Evolutionary conservation across 2,113 vertebrate species (phyloP).

Genomic region (Coreoperca whiteheadi): DNA sequence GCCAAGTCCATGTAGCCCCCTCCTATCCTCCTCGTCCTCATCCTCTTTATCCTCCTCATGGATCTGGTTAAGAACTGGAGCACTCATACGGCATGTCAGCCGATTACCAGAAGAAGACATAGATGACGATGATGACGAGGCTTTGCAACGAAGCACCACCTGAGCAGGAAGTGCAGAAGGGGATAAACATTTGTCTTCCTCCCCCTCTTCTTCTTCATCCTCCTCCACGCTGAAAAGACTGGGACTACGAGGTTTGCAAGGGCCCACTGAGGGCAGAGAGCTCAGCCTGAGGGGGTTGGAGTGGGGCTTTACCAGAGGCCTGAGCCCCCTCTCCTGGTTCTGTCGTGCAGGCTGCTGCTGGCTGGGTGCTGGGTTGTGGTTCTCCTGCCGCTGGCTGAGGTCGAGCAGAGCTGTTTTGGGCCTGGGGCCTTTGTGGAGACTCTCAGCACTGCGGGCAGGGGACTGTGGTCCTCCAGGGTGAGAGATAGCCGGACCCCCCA

Average conservation of each 20-base stretch:
- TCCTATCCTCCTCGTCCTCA: slow-evolving; percentile 63
- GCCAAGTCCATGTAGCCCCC: slow-evolving; percentile 53
- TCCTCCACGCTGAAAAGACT: slow-evolving; percentile 97
- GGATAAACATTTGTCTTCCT: slow-evolving; percentile 61
- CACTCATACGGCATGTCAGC: slow-evolving; percentile 94
- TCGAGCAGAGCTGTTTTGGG: slow-evolving; percentile 89
- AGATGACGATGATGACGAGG: slow-evolving; percentile 79
- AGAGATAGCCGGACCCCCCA: slow-evolving; percentile 91
- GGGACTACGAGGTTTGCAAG: slow-evolving; percentile 83
- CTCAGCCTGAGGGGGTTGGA: slow-evolving; percentile 73
- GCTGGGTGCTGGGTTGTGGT: slow-evolving; percentile 36
- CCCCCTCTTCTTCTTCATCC: slow-evolving; percentile 93
- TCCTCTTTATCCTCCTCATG: slow-evolving; percentile 96
- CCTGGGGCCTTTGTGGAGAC: slow-evolving; percentile 92
- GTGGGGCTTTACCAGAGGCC: slow-evolving; percentile 72
- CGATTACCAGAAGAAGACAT: slow-evolving; percentile 90
- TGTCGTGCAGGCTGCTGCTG: slow-evolving; percentile 80
- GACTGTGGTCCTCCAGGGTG: slow-evolving; percentile 91
- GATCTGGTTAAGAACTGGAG: slow-evolving; percentile 97
- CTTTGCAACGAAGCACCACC: slow-evolving; percentile 92
- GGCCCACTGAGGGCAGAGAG: slow-evolving; percentile 60
- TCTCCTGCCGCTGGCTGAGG: slow-evolving; percentile 75
- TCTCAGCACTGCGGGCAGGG: slow-evolving; percentile 92
- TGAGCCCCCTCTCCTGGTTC: slow-evolving; percentile 65
- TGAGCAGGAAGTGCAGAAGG: slow-evolving; percentile 87